Evolutionary conservation across 1,140 invertebrate genomes (phyloP), one percentile per base, ranked within the genome.

Genomic region (Argopecten irradians): DNA sequence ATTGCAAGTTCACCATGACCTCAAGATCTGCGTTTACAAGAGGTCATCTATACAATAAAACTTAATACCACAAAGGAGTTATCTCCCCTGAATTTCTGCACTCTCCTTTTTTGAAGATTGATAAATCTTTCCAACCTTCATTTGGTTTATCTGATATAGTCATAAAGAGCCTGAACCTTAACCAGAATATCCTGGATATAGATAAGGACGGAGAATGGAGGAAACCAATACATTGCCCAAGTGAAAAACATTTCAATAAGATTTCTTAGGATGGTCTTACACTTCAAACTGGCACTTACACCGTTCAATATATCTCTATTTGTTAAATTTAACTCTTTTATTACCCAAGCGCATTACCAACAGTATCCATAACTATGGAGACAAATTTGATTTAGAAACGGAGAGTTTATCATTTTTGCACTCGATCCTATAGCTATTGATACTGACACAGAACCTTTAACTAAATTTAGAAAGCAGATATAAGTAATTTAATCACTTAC

Each of bases 31-130:
- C 5, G 8, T 28, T 11, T 71, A n/a, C 16, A 71, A 28, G n/a
- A 71, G 55, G n/a, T 71, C 22, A 71, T 71, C 55, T 16, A 8
- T 71, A n/a, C 11, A n/a, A 71, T 71, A 28, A 71, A 71, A 71
- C 55, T 28, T 71, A 71, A 71, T 71, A 71, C 55, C 55, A 71
- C 55, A 71, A 71, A 71, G n/a, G 55, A 16, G 55, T 71, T 71
- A 71, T 71, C 55, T 71, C 55, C 55, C 55, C 16, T n/a, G 55
- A 28, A 71, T 71, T 71, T 71, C 55, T 71, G 11, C 22, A 71
- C 55, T 71, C 55, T 71, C 55, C 55, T n/a, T 71, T 71, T 71
- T 71, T 71, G 55, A 71, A 71, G 55, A 71, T n/a, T 71, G 55
- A 71, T 71, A 71, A 71, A 71, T 28, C 22, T 71, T 71, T 0